Base-by-base conservation (phyloP, 2,113 vertebrate genomes). In the Antennarius striatus region DNA sequence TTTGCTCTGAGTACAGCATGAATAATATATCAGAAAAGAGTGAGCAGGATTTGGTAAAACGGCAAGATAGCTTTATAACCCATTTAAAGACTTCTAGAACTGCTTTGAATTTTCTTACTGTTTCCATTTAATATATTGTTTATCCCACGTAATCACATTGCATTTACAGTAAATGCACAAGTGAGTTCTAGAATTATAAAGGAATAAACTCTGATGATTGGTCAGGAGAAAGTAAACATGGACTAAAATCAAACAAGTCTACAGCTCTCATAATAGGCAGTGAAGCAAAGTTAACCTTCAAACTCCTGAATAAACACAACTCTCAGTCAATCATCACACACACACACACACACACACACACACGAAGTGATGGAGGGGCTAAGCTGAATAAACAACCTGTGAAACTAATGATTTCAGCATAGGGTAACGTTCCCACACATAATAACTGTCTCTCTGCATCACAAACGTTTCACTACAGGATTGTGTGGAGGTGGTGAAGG, bases 351-450 rank as follows among this genome's bases (percentile, higher is more conserved):
- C 40, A 53, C 39, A 59, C 22, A 63, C 56, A 48, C 55, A 40
- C 40, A 63, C 29, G 46, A 60, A 22, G 81, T 63, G 81, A 83
- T 14, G 0, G 56, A 66, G 30, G 48, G 65, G 63, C 70, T 22
- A 5, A 61, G 64, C 86, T 90, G 80, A 81, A 72, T 76, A 84
- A 89, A 90, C 89, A 86, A 63, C 63, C 22, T 9, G 61, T 43
- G 39, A 15, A 17, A 47, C 72, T 88, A 82, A 89, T 84, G 86
- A 79, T 60, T 85, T 71, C 59, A 83, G 51, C 86, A 88, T 3
- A 30, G 57, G 66, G 30, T 42, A 39, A 73, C 68, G 63, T 87
- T 89, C 73, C 65, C 81, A 66, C 56, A 29, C 64, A 72, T 28
- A 50, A 15, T 28, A n/a, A 56, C 28, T 66, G 22, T 22, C 22